phyloP scores from a whole-genome alignment of 1,140 invertebrate genomes.

The Megathymus violae region DNA sequence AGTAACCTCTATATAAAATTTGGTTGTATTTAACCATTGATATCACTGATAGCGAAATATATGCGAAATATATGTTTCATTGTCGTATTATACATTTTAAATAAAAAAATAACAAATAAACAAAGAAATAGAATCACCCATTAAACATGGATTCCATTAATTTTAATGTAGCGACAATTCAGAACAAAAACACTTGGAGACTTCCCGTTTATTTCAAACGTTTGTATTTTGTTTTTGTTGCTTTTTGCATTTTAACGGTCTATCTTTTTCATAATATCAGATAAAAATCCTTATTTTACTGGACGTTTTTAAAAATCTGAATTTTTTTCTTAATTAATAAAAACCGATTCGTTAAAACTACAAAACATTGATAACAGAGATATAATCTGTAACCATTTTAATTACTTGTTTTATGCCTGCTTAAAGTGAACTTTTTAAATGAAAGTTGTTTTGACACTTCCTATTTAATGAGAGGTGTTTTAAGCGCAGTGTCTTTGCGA shows the following conservation, averaged over 20 bases:
- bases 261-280: no score
- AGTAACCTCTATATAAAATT: no score
- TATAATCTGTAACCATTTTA: slow-evolving; percentile 23
- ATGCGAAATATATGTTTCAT: neutral
- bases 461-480: slow-evolving; percentile 31
- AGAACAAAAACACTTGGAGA: slow-evolving; percentile 41
- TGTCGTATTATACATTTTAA: slow-evolving; percentile 26
- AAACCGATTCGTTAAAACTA: slow-evolving; percentile 26
- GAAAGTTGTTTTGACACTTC: slow-evolving; percentile 34
- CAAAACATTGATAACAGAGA: slow-evolving; percentile 30
- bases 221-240: no score
- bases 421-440: slow-evolving; percentile 29
- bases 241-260: no score
- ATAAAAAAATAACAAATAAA: slow-evolving; percentile 53
- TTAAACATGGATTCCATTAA: slow-evolving; percentile 56
- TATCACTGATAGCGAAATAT: no score
- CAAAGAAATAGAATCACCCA: slow-evolving; percentile 56
- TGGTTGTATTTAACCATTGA: no score
- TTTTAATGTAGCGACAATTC: slow-evolving; percentile 54
- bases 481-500: slow-evolving; percentile 23
- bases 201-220: slow-evolving; percentile 14
- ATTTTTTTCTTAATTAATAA: no score
- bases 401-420: slow-evolving; percentile 24
- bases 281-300: neutral
- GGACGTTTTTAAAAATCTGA: neutral